Evolutionary conservation across 1,140 invertebrate genomes (phyloP).

Genomic region (Drosophila aff.): DNA sequence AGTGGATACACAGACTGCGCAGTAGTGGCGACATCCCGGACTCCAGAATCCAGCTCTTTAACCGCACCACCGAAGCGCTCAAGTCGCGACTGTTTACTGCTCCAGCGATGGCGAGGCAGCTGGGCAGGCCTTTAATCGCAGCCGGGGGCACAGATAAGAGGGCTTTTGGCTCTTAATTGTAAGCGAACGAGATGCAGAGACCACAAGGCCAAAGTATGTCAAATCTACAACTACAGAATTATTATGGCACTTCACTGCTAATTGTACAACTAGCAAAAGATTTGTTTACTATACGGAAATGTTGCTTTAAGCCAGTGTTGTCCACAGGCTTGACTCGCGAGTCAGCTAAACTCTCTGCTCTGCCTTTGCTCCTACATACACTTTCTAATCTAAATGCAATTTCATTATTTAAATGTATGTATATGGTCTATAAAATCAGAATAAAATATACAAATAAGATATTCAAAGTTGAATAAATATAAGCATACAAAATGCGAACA

Average conservation of each 20-base stretch:
- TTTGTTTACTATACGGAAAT: not conserved
- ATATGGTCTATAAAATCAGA: too few relatives aligned
- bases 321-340: not conserved
- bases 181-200: constrained; percentile 15
- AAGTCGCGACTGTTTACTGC: constrained; percentile 63
- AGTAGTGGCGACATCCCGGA: constrained; percentile 52
- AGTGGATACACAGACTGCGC: constrained; percentile 42
- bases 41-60: constrained; percentile 11
- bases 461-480: too few relatives aligned
- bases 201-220: constrained; percentile 39
- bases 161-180: constrained; percentile 47
- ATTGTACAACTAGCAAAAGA: constrained; percentile 1
- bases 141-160: constrained; percentile 48
- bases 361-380: not conserved
- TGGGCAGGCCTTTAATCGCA: constrained; percentile 34
- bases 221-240: constrained; percentile 16
- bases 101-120: constrained; percentile 22
- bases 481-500: too few relatives aligned
- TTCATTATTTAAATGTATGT: too few relatives aligned
- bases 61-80: constrained; percentile 34
- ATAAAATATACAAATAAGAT: too few relatives aligned
- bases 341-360: not conserved
- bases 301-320: not conserved
- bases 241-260: constrained; percentile 14
- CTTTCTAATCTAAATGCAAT: too few relatives aligned